Percentiles rank a stretch among this genome's conserved stretches.
Conservation (phyloP, 2,797 vertebrate species). For the Centropyge bicolor region DNA sequence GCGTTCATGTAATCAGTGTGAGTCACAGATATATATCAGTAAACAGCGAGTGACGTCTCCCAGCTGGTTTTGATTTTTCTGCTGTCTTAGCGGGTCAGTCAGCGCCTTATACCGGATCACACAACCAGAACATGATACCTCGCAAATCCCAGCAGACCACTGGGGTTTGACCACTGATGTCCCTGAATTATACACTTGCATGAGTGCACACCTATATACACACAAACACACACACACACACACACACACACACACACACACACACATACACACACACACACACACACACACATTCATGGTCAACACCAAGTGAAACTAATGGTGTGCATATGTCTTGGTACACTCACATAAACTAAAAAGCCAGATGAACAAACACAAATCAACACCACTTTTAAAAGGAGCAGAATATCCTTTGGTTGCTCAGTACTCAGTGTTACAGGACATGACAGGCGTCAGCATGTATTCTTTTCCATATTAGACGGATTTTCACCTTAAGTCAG, state of each 20-base stretch:
- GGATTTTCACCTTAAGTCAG: conserved; percentile 68
- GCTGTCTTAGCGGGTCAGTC: conserved; percentile 74
- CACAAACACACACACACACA: conserved; percentile 15
- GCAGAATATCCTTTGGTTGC: conserved; percentile 10
- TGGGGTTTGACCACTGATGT: conserved; percentile 64
- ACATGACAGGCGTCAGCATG: conserved; percentile 51
- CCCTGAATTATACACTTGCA: conserved; percentile 53
- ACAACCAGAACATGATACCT: conserved; percentile 74
- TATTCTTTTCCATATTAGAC: conserved; percentile 56
- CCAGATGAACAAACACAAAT: conserved; percentile 24
- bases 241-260: conserved; percentile 17
- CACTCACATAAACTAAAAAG: conserved; percentile 5
- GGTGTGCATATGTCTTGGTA: conserved; percentile 7
- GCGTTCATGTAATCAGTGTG: conserved; percentile 67
- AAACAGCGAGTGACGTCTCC: conserved; percentile 73
- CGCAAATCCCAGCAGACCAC: conserved; percentile 68
- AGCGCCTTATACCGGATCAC: conserved; percentile 65
- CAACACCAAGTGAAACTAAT: conserved; percentile 45
- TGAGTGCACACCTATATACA: conserved; percentile 30
- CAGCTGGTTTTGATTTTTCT: conserved; percentile 81
- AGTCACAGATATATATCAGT: conserved; percentile 73
- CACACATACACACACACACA: conserved; percentile 27
- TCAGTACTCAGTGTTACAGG: conserved; percentile 33
- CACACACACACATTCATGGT: conserved; percentile 1
- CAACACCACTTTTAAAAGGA: conserved; percentile 7